Evolutionary conservation across 37 sponge, comb jelly and placozoan species (phyloP), one percentile per base, ranked within the genome.

Genomic region (Beroe ovata): DNA sequence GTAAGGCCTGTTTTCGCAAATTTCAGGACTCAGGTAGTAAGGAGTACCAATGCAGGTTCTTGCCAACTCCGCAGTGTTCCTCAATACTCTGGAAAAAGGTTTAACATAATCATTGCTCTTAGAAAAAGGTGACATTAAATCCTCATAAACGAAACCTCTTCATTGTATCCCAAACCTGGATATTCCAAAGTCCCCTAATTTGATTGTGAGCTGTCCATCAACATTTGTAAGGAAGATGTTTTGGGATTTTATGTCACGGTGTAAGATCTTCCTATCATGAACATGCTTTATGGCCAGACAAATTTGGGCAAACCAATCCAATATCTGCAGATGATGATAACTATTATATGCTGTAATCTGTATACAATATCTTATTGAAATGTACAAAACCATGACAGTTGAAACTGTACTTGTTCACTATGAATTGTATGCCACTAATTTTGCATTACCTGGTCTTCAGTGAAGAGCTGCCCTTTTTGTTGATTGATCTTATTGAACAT

Each of bases 11-110:
- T 94, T 95, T 88, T 97, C 97, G 90, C 97, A 97, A 6, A 97
- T 97, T 89, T 97, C 97, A 18, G 97, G 97, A 1, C 96, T 95
- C 60, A 97, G 94, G 88, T 97, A 97, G 92, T 97, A 97, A 14
- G 97, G 97, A 37, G 97, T 97, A 0, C 97, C 97, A 91, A 97
- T 97, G 64, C 97, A 97, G 0, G 97, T 97, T 26, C 97, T 64
- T n/a, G 97, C 97, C 59, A 97, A 89, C 69, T 97, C 97, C 22
- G 92, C 92, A 1, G 97, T 95, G 90, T 94, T 94, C 38, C 47
- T 30, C 28, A 77, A 35, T n/a, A 77, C 84, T 54, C 84, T 77
- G 54, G 8, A 4, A n/a, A n/a, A n/a, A n/a, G n/a, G n/a, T n/a
- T n/a, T n/a, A n/a, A n/a, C n/a, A n/a, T n/a, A n/a, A n/a, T n/a